Evolutionary conservation across 2,888 invertebrate species (phyloP), one percentile per base, ranked within the genome.

Genomic region (Apeira syringaria): DNA sequence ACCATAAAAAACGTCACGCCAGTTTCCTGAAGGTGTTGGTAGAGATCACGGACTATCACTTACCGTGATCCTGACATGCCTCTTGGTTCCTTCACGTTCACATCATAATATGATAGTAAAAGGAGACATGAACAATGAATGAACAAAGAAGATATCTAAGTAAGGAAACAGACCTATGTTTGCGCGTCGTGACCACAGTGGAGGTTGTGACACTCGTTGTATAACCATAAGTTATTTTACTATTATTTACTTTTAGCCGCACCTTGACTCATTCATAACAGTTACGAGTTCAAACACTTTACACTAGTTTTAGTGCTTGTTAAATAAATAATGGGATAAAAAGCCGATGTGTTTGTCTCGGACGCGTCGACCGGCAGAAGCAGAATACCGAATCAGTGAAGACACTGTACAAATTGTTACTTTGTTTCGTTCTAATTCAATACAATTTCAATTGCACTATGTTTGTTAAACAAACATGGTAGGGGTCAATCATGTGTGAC

Each of bases 211-310:
- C 28, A 43, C 20, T 32, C 9, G 18, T 10, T 17, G 17, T 5
- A 30, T 7, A 39, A 34, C 17, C 53, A 50, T 57, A 53, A 61
- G 56, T 52, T 42, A 50, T 56, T 59, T 50, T 50, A 59, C 59
- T 63, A 58, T 65, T 64, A 61, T 64, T 60, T 60, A 56, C 38
- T 30, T 34, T 52, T 48, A 36, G 24, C 46, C 41, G 48, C 55
- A 56, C 56, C 61, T 67, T 58, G 59, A 61, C 56, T 65, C 37
- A 50, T 54, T 31, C 35, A 35, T 17, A 18, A 46, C 35, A 52
- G 55, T 66, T 64, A 68, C 59, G 65, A 68, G 60, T 59, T 61
- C 50, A 53, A 55, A 61, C 51, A n/a, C n/a, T n/a, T n/a, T n/a
- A n/a, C n/a, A 66, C 62, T 59, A 56, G 44, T 53, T 62, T 52